Base-by-base conservation (phyloP, 2,113 vertebrate species). In the Neomonachus schauinslandi region DNA sequence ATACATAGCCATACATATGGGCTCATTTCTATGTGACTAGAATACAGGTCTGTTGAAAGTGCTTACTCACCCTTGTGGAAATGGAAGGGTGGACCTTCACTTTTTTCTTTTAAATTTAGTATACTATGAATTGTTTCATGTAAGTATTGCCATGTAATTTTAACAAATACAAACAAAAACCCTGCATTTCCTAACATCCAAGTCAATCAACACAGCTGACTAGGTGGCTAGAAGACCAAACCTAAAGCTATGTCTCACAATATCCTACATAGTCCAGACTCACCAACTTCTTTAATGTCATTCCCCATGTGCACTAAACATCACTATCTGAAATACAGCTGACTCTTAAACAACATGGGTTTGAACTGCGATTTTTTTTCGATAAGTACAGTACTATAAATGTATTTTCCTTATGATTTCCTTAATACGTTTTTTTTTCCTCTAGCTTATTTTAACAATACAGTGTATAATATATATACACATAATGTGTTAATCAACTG, bases 141-240 rank as follows among this genome's bases (percentile, higher is more conserved):
- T 76, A 22, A 57, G 28, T 61, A 67, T 72, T 67, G 77, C 31
- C 72, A 71, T 22, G 5, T 65, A 81, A 88, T 80, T 83, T 77
- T 93, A 87, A 94, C 33, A 83, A 93, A 67, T 11, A 85, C 9
- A 90, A 91, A 55, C 55, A 95, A 91, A 91, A 76, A 10, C 4
- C 6, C 21, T 9, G 24, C 69, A 55, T 51, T 69, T 11, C 26
- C 86, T 84, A 80, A 83, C 26, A 80, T 10, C 7, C 90, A 51
- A 81, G 57, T 42, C 33, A 49, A 55, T 59, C 87, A 89, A 85
- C 13, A 19, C 69, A 59, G 39, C 12, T 33, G 82, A 71, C 53
- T 18, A 46, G 67, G n/a, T 1, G 57, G 33, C 19, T 53, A 1
- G 57, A 9, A 94, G 63, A n/a, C 36, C 31, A 65, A 89, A 76